Conservation (phyloP, 2,888 invertebrate species). For the Eristalis arbustorum region DNA sequence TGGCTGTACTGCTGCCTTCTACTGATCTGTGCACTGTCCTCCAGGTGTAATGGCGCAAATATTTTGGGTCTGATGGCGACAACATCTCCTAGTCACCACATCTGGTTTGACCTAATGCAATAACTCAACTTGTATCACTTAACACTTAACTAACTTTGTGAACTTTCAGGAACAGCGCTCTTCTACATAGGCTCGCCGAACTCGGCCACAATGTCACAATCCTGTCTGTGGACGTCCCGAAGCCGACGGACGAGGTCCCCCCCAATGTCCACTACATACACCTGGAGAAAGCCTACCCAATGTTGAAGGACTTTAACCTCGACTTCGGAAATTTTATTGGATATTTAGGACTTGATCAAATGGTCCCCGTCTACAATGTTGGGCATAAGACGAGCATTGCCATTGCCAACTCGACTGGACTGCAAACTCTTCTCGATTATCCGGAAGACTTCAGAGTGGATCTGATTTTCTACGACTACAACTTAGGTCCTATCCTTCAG, state of each 20-base stretch:
- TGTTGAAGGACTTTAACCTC: slow-evolving; percentile 6
- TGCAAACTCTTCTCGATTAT: slow-evolving; percentile 72
- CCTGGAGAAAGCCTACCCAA: slow-evolving; percentile 72
- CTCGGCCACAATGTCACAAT: slow-evolving; percentile 73
- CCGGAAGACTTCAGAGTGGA: slow-evolving; percentile 75
- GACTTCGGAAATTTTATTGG: slow-evolving; percentile 56
- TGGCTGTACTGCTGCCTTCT: too few relatives aligned
- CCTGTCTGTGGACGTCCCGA: slow-evolving; percentile 72
- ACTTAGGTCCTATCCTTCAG: slow-evolving; percentile 74
- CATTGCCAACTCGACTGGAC: slow-evolving; percentile 70
- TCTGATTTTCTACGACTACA: slow-evolving; percentile 75
- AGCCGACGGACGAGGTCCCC: slow-evolving; percentile 54
- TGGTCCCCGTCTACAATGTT: slow-evolving; percentile 61
- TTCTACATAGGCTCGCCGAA: slow-evolving; percentile 67
- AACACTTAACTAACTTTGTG: background rate
- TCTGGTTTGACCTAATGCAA: slow-evolving; percentile 61
- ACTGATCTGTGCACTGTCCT: too few relatives aligned
- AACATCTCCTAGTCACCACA: slow-evolving; percentile 73
- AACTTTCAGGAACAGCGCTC: slow-evolving; percentile 70
- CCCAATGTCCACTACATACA: slow-evolving; percentile 73
- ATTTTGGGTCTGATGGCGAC: slow-evolving; percentile 72
- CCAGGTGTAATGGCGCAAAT: slow-evolving; percentile 42
- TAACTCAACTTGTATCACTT: too few relatives aligned
- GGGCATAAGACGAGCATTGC: slow-evolving; percentile 50
- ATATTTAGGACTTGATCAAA: slow-evolving; percentile 23